Evolutionary conservation across 2,888 invertebrate genomes (phyloP), one percentile per base, ranked within the genome.

Genomic region (Kuschelorhynchus macadamiae): DNA sequence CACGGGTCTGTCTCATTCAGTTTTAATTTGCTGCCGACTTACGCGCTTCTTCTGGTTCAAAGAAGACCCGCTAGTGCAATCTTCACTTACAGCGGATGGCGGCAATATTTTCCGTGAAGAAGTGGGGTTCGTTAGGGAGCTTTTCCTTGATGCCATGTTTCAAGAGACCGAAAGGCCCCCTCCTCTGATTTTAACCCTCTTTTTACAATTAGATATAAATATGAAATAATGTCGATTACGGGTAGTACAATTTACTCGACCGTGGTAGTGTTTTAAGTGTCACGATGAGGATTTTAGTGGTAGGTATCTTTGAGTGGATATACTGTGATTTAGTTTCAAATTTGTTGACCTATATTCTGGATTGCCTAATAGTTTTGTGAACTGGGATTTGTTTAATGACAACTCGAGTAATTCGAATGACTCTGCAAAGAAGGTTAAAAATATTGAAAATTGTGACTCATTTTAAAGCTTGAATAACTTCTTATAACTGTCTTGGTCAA

Each of bases 281-380:
- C 42, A 73, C 61, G 57, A 78, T 78, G 78, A 77, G 74, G 71
- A 71, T 76, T 75, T 74, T 78, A 53, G 78, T 77, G 78, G 78
- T 78, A 77, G 75, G 78, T 78, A 74, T 68, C 25, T 55, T 16
- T 17, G 39, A 21, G 33, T 20, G 12, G 68, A n/a, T n/a, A n/a
- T n/a, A n/a, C n/a, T n/a, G n/a, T n/a, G n/a, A n/a, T n/a, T n/a
- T n/a, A n/a, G n/a, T 25, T 25, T 5, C 25, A 25, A 25, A 49
- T 39, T 52, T 39, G 20, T 14, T 5, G 14, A 7, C 25, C 25
- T 7, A 25, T 25, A 5, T 25, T 3, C 25, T 25, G 25, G 25
- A 25, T 25, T 25, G 25, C n/a, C n/a, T n/a, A n/a, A n/a, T n/a
- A n/a, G n/a, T n/a, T n/a, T n/a, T n/a, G n/a, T n/a, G n/a, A n/a